These are phyloP conservation scores for Hesperia comma DNA, from an alignment of 2,888 invertebrate genomes.

Conservation along the genomic window DNA sequence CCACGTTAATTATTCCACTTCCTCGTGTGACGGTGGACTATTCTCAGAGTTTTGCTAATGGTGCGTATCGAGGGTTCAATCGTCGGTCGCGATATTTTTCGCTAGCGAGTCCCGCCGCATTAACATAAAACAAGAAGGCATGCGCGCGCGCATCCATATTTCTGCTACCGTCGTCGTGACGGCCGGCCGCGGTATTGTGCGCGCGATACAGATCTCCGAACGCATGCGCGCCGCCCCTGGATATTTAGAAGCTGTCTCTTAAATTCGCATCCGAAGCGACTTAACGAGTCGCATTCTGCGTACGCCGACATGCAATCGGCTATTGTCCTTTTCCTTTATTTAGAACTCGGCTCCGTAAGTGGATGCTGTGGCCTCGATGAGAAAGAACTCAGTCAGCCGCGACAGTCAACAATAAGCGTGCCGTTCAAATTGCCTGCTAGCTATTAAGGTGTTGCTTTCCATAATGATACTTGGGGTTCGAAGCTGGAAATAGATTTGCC, in stretches of 20 bases:
- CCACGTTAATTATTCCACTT: slow-evolving; percentile 73
- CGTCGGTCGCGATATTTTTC: slow-evolving; percentile 70
- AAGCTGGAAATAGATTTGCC: slow-evolving; percentile 11
- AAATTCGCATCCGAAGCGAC: slow-evolving; percentile 71
- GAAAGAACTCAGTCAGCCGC: slow-evolving; percentile 33
- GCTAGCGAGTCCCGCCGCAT: slow-evolving; percentile 69
- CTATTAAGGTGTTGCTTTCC: slow-evolving; percentile 32
- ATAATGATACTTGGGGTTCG: slow-evolving; percentile 15
- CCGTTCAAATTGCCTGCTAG: slow-evolving; percentile 23
- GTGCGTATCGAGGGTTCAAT: slow-evolving; percentile 72
- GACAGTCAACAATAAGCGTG: slow-evolving; percentile 34
- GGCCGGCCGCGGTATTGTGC: slow-evolving; percentile 76
- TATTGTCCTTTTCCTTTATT: slow-evolving; percentile 66
- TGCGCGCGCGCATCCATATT: slow-evolving; percentile 75
- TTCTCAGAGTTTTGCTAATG: slow-evolving; percentile 32
- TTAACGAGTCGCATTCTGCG: slow-evolving; percentile 80
- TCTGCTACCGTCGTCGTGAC: slow-evolving; percentile 80
- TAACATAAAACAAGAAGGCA: slow-evolving; percentile 81
- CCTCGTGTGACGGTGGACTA: slow-evolving; percentile 50
- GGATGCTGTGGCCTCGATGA: slow-evolving; percentile 45
- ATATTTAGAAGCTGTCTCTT: slow-evolving; percentile 82
- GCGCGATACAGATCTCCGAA: slow-evolving; percentile 78
- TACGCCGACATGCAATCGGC: slow-evolving; percentile 71
- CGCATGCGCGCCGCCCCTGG: slow-evolving; percentile 74
- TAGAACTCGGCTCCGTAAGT: slow-evolving; percentile 52